Evolutionary conservation across 2,888 invertebrate genomes (phyloP), one percentile per base, ranked within the genome.

Genomic region (Drosophila anomelani): DNA sequence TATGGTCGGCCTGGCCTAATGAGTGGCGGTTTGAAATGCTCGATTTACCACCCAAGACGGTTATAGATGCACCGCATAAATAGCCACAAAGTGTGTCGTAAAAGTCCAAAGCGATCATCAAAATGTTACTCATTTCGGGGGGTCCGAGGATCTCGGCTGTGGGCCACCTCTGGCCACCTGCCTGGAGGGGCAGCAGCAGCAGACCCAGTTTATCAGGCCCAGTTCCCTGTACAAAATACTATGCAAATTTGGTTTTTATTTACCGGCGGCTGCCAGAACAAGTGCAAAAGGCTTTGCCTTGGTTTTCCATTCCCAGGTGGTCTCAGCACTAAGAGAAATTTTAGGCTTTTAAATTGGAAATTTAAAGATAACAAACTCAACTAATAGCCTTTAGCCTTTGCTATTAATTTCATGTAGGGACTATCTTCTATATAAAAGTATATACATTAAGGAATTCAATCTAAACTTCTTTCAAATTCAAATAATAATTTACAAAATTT

Each of bases 41-140:
- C 83, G 88, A 85, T 80, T 74, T 86, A 87, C 85, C 85, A 86
- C 85, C 90, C 85, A 86, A 84, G 85, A 79, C 54, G 57, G 46
- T 49, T 51, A 71, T 49, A 88, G 77, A 73, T 84, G 89, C 79
- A 88, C 89, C 79, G 88, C 89, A 90, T 86, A 86, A 86, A 86
- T 90, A 90, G 74, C 79, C 88, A 73, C 87, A 81, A 87, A 89
- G 84, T 89, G 89, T 87, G 90, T 90, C 90, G 89, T 85, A 87
- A 85, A 85, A 83, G 90, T 84, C 90, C 47, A 63, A 71, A 57
- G 69, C 70, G 81, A 82, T 88, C 88, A 80, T 89, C 72, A 89
- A 88, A 85, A 88, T 82, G 77, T 79, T 77, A 51, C 73, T 49
- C 44, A 39, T 60, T 41, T 26, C 51, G 53, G 46, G 51, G 41